A percentile compares a stretch with the other conserved stretches of the same genome.
Conservation (phyloP, 2,797 vertebrate species). For the Sphenopsis melanotis region DNA sequence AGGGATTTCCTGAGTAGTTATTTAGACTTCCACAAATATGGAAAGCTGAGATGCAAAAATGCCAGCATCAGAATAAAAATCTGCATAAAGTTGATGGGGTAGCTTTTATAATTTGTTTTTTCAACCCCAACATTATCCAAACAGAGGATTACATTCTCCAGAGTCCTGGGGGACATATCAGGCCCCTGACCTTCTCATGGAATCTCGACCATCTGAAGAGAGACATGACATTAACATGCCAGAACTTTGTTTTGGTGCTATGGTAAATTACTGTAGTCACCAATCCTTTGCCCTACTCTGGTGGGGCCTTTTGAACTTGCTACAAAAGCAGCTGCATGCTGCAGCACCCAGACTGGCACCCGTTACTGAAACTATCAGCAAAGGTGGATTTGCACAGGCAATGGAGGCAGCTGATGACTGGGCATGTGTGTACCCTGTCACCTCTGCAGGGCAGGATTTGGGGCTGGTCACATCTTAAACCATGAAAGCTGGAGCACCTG, state of each 20-base stretch:
- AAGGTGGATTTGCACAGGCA: not conserved
- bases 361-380: not conserved
- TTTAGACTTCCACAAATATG: not conserved
- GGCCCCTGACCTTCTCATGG: not conserved
- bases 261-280: not conserved
- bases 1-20: not conserved
- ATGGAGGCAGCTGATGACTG: not conserved
- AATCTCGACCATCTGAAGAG: not conserved
- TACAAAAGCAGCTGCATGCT: not conserved
- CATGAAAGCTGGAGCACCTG: not conserved
- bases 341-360: not conserved
- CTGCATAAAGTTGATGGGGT: not conserved
- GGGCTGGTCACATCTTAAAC: fast-evolving
- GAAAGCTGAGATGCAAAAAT: not conserved
- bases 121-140: not conserved
- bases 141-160: not conserved
- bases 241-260: not conserved
- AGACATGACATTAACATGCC: not conserved
- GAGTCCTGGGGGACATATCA: not conserved
- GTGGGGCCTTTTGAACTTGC: not conserved
- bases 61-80: not conserved
- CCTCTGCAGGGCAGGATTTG: not conserved
- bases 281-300: not conserved
- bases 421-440: not conserved
- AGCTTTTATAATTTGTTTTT: not conserved